Percentiles rank a stretch among this genome's conserved stretches.
Evolutionary conservation across 2,888 invertebrate species (phyloP).

Genomic region (Machimus rusticus): DNA sequence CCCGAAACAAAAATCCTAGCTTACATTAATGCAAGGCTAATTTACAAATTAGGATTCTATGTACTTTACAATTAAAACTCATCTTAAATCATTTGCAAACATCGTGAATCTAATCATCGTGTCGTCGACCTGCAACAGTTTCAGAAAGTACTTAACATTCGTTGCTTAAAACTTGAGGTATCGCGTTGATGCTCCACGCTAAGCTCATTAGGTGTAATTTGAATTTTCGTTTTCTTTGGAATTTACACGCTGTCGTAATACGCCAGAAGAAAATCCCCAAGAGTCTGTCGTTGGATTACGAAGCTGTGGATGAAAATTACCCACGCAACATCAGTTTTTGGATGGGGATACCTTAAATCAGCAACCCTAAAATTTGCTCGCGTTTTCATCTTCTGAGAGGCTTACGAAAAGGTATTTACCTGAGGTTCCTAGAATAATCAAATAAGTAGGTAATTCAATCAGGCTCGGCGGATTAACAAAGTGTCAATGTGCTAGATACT

Average conservation of each 20-base stretch:
- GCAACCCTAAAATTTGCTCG: background rate
- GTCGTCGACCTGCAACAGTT: background rate
- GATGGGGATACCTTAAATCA: background rate
- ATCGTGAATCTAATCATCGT: background rate
- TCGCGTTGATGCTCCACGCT: background rate
- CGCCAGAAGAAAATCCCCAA: background rate
- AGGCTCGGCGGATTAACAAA: background rate
- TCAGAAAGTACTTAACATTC: background rate
- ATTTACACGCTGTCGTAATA: background rate
- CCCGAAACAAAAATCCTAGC: background rate
- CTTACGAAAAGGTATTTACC: background rate
- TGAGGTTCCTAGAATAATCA: background rate
- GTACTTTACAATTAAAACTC: background rate
- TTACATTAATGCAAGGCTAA: background rate
- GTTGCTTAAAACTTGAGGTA: background rate
- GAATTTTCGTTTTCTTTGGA: background rate
- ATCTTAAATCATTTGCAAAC: background rate
- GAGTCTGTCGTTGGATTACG: background rate
- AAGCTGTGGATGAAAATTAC: background rate
- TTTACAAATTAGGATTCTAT: background rate
- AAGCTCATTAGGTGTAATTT: background rate
- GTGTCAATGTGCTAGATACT: background rate
- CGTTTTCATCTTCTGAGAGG: background rate
- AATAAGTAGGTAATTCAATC: background rate
- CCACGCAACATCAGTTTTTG: background rate